A percentile compares a stretch with the other conserved stretches of the same genome.
These are phyloP conservation scores for Pogonophryne albipinna DNA, from an alignment of 2,797 vertebrate species.

Conservation along the genomic window DNA sequence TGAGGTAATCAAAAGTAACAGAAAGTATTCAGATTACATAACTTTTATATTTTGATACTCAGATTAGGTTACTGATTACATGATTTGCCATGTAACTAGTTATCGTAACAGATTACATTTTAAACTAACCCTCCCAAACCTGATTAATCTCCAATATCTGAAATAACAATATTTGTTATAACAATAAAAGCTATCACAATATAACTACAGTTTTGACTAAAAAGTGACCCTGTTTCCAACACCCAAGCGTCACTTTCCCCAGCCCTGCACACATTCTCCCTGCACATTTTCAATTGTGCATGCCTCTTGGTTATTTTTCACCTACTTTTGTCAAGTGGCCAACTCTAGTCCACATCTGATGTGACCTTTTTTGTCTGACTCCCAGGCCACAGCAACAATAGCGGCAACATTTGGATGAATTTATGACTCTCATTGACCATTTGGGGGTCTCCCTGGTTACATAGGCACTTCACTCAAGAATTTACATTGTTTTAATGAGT, in stretches of 20 bases:
- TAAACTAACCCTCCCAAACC: too few relatives aligned
- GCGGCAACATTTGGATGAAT: constrained; percentile 68
- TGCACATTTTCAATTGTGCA: constrained; percentile 46
- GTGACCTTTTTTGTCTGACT: constrained; percentile 68
- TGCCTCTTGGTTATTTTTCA: constrained; percentile 19
- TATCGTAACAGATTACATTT: too few relatives aligned
- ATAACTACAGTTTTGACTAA: neutral
- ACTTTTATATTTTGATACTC: too few relatives aligned
- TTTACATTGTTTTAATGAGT: constrained; percentile 74
- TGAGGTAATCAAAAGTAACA: too few relatives aligned
- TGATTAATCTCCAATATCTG: too few relatives aligned
- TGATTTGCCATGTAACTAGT: too few relatives aligned
- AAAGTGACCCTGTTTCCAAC: neutral
- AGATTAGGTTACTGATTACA: too few relatives aligned
- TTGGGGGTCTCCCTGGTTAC: constrained; percentile 73
- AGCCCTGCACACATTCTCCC: neutral
- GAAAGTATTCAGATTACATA: too few relatives aligned
- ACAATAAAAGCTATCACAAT: too few relatives aligned
- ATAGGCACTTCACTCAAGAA: constrained; percentile 62
- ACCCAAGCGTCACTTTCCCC: constrained; percentile 18
- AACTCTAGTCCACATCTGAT: constrained; percentile 52
- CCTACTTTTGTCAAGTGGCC: constrained; percentile 16
- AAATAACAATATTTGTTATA: too few relatives aligned
- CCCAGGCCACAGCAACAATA: constrained; percentile 62
- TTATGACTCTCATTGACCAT: constrained; percentile 68